These are phyloP conservation scores for Halcyon malimbica DNA, from an alignment of 2,113 vertebrate genomes.

Conservation along the genomic window DNA sequence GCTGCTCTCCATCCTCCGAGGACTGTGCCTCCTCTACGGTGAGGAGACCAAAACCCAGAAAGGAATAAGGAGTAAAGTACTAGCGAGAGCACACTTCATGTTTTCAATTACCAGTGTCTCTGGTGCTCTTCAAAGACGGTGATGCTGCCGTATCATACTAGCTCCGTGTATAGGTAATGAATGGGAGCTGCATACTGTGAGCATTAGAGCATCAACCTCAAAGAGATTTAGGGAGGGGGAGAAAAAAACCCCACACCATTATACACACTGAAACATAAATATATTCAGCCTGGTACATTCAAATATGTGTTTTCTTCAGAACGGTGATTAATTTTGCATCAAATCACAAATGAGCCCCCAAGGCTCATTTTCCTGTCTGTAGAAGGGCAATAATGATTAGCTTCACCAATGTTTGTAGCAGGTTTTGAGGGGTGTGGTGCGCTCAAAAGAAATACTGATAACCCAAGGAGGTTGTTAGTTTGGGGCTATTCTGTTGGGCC, in stretches of 20 bases:
- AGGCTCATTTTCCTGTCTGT: slow-evolving; percentile 15
- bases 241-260: neutral
- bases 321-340: slow-evolving; percentile 13
- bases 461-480: neutral
- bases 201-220: neutral
- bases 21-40: neutral
- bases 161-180: neutral
- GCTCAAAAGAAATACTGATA: neutral
- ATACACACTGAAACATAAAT: neutral
- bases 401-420: neutral
- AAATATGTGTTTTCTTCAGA: neutral
- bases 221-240: neutral
- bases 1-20: neutral
- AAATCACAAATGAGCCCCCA: slow-evolving; percentile 5
- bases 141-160: neutral
- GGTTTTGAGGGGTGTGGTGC: neutral
- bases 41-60: rapidly evolving
- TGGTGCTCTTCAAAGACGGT: neutral
- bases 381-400: neutral
- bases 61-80: neutral
- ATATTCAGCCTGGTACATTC: neutral
- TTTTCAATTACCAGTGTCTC: neutral
- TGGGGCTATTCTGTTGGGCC: neutral
- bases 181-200: neutral
- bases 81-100: rapidly evolving